Evolutionary conservation across 1,140 invertebrate genomes (phyloP), one percentile per base, ranked within the genome.

Genomic region (Bacillus rossius): DNA sequence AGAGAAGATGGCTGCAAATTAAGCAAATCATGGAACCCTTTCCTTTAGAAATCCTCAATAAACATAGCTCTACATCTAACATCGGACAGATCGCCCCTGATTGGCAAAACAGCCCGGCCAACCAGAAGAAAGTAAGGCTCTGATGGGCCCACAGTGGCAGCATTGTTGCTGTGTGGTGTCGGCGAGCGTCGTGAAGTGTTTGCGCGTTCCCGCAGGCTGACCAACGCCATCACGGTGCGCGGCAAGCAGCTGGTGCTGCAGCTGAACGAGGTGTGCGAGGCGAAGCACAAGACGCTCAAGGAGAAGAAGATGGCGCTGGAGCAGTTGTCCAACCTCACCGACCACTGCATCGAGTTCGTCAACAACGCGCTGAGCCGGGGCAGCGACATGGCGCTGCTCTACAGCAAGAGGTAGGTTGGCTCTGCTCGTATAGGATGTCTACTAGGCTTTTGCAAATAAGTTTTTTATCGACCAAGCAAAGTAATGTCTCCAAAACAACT

Each of bases 261-360:
- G 38, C 73, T 94, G 19, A 89, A 85, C 69, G 88, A 92, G 74
- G 82, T 93, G 14, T 93, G 90, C 68, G 87, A 90, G 72, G 82
- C 81, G 57, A 92, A 92, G 69, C 85, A 91, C 68, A 88, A 86
- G 68, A 89, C 88, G 26, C 75, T 93, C 17, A 84, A 84, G 63
- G 87, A 91, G 70, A 93, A 91, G 73, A 91, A 90, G 74, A 79
- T 85, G 50, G 89, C 87, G 52, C 72, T 92, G 19, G 84, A 89
- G 67, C 82, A 89, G 65, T 76, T 92, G 3, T 88, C 88, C 3
- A 84, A 84, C 67, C 83, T 91, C 67, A 90, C 89, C 10, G 89
- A 94, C 76, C 88, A 94, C 76, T 92, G 89, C 71, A 88, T 92
- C 42, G 81, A 85, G 55, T 92, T 94, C 75, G 88, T 92, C 42